Base-by-base conservation (phyloP, 2,888 invertebrate genomes). In the Sesia apiformis region DNA sequence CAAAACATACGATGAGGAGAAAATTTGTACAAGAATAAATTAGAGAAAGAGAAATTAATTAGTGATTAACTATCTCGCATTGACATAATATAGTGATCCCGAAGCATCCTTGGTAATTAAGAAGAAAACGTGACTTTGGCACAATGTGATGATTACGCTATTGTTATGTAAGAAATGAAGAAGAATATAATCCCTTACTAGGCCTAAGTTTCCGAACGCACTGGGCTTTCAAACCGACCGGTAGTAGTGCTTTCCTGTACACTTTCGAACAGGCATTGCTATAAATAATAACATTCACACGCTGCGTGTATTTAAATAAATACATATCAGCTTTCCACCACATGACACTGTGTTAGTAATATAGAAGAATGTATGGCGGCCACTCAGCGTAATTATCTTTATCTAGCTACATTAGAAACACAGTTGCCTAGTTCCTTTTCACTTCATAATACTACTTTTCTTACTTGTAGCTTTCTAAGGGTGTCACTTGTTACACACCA, bases 281-380 rank as follows among this genome's bases (percentile, higher is more conserved):
- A 79, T 81, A 78, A 80, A 82, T 81, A 79, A 81, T 79, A 76
- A 73, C 72, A 71, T 80, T 77, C 78, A 70, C 78, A 81, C 76
- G 75, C 67, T 56, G 61, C 59, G 57, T 57, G 68, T 66, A 69
- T 74, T 74, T 71, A 70, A 78, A 78, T 81, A 77, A 74, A 74
- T 71, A 70, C 67, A 69, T 72, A 72, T 70, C 73, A 69, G 63
- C 81, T 81, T 78, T 79, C 81, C 69, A 40, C 52, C 40, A 5
- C 3, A 49, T 49, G 5, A 6, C 49, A 52, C 42, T 54, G 52
- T 57, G 58, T 55, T 63, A 60, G 63, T 66, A 65, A 66, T 63
- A 64, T 57, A 59, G 60, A 66, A 66, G 69, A 70, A 73, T 74
- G 62, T 65, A 58, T 62, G 58, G 63, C 58, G 62, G 58, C 61